A percentile compares a stretch with the other conserved stretches of the same genome.
These are phyloP conservation scores for Grapholita molesta DNA, from an alignment of 1,140 invertebrate genomes.

Conservation along the genomic window DNA sequence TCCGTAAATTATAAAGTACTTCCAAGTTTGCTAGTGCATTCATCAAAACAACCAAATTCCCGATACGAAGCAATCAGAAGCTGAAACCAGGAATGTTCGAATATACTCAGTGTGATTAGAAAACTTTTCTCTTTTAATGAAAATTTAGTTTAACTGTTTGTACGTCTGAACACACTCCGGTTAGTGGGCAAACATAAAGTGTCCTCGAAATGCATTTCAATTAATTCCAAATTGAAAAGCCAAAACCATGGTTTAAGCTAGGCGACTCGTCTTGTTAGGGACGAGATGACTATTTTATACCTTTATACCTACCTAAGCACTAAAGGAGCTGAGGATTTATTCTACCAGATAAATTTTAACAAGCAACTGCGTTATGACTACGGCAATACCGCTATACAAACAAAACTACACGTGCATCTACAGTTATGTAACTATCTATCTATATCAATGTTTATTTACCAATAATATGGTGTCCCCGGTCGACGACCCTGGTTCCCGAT, in stretches of 20 bases:
- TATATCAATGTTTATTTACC: constrained; percentile 74
- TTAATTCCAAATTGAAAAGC: background rate
- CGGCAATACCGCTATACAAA: constrained; percentile 18
- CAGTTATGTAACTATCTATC: constrained; percentile 52
- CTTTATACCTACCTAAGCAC: background rate
- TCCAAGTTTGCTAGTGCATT: background rate
- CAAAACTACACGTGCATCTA: constrained; percentile 47
- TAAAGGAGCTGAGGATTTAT: background rate
- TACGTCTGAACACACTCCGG: background rate
- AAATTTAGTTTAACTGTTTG: background rate
- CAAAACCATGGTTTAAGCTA: background rate
- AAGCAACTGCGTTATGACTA: background rate
- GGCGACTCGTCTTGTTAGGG: background rate
- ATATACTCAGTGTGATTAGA: background rate
- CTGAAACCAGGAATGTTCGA: background rate
- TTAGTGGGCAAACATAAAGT: background rate
- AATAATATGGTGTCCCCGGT: constrained; percentile 66
- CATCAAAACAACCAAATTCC: background rate
- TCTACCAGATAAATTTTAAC: background rate
- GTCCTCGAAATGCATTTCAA: background rate
- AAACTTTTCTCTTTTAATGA: background rate
- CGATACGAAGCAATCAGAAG: background rate
- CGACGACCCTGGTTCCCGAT: constrained; percentile 56
- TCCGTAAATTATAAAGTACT: background rate
- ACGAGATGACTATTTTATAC: background rate